A percentile compares a stretch with the other conserved stretches of the same genome.
phyloP scores from a whole-genome alignment of 2,888 invertebrate genomes.

The Pammene fasciana region DNA sequence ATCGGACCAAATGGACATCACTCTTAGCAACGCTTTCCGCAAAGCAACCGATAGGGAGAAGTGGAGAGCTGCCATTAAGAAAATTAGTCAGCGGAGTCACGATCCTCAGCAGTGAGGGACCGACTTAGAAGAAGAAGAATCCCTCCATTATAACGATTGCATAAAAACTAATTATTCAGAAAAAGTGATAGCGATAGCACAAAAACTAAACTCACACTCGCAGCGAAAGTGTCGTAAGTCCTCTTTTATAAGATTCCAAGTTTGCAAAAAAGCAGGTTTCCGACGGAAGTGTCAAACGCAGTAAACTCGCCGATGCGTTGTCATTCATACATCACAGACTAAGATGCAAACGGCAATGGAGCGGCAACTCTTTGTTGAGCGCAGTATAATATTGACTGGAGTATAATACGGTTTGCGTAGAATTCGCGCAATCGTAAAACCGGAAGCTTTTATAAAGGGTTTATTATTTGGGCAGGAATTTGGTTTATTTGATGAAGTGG shows the following conservation, averaged over 20 bases:
- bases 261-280: constrained; percentile 27
- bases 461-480: constrained; percentile 13
- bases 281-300: constrained; percentile 36
- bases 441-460: constrained; percentile 20
- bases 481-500: background rate
- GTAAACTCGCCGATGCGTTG: constrained; percentile 20
- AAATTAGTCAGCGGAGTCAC: too few relatives aligned
- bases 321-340: constrained; percentile 24
- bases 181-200: constrained; percentile 5
- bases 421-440: constrained; percentile 16
- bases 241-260: constrained; percentile 13
- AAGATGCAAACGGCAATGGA: constrained; percentile 2
- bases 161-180: background rate
- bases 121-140: too few relatives aligned
- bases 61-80: too few relatives aligned
- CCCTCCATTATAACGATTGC: background rate
- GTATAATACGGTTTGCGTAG: constrained; percentile 10
- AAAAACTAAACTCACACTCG: background rate
- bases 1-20: too few relatives aligned
- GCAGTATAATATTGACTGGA: constrained; percentile 6
- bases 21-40: too few relatives aligned
- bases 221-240: constrained; percentile 38
- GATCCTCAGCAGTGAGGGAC: too few relatives aligned
- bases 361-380: constrained; percentile 15
- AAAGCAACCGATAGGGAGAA: too few relatives aligned